Evolutionary conservation across 1,140 invertebrate species (phyloP).

Genomic region (Danaus plexippus): DNA sequence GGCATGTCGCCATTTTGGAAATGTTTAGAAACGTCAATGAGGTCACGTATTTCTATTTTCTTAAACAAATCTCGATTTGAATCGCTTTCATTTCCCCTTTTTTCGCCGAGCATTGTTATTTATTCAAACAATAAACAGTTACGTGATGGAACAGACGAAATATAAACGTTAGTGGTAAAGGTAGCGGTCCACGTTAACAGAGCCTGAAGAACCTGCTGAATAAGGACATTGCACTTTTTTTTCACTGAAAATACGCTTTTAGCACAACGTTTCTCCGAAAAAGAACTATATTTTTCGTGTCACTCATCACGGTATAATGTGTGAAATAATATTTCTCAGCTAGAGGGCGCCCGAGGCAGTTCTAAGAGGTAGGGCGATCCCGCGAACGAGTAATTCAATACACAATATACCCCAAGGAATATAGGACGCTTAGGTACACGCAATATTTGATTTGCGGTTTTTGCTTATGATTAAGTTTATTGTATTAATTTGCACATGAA

Average conservation of each 20-base stretch:
- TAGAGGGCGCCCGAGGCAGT: conserved; percentile 30
- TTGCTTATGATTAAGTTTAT: not conserved
- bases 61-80: conserved; percentile 41
- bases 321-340: conserved; percentile 48
- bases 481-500: too few relatives aligned
- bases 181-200: not conserved
- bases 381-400: conserved; percentile 36
- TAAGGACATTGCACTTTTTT: not conserved
- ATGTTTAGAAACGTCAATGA: conserved; percentile 38
- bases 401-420: conserved; percentile 26
- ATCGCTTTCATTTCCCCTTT: conserved; percentile 27
- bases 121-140: conserved; percentile 14
- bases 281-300: conserved; percentile 27
- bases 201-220: not conserved
- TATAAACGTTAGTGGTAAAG: conserved; percentile 4
- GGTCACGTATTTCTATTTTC: conserved; percentile 49
- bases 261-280: conserved; percentile 10
- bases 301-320: conserved; percentile 38
- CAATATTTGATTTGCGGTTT: conserved; percentile 4
- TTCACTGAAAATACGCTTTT: not conserved
- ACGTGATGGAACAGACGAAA: conserved; percentile 10
- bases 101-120: conserved; percentile 26
- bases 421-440: conserved; percentile 13
- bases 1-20: conserved; percentile 45
- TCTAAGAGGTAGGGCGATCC: conserved; percentile 27